Evolutionary conservation across 2,888 invertebrate species (phyloP), one percentile per base, ranked within the genome.

Genomic region (Hymenopus coronatus): DNA sequence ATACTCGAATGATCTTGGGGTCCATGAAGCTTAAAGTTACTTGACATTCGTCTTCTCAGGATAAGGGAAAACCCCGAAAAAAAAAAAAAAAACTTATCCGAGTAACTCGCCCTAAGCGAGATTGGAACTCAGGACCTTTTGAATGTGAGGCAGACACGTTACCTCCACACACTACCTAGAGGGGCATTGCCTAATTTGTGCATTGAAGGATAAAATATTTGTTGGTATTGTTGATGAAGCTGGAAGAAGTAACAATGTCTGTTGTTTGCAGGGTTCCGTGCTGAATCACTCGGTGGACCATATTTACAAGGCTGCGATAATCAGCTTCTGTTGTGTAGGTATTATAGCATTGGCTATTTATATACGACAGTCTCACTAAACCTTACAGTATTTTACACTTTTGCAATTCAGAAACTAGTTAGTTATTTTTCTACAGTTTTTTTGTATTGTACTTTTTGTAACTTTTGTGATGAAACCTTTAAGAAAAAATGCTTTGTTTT

Each of bases 241-340:
- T 40, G 9, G 0, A 40, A 12, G 9, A 70, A 70, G 54, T 70
- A 70, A 83, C 3, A 6, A 70, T 70, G 54, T 70, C 3, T 25
- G 3, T 7, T 70, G 54, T 25, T 70, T 70, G 6, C 54, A 70
- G 54, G 54, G 54, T 15, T 20, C 54, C 15, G 54, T 70, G 25
- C 54, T 70, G 54, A 25, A 88, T 28, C 81, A 88, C 7, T 88
- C 88, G 14, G 70, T 85, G 82, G 82, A 54, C 70, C 27, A 54
- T 20, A 40, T 81, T 30, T 85, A 54, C 84, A 88, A 70, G 54
- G 88, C 88, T n/a, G 88, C 88, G 7, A 88, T 85, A 33, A 84
- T 88, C 9, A 85, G 84, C 14, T 81, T 85, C 9, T 81, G 70
- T 7, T 88, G 88, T 82, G 81, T 81, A 3, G 70, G 81, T 14